phyloP scores from a whole-genome alignment of 2,113 vertebrate genomes.

The Chroicocephalus ridibundus region DNA sequence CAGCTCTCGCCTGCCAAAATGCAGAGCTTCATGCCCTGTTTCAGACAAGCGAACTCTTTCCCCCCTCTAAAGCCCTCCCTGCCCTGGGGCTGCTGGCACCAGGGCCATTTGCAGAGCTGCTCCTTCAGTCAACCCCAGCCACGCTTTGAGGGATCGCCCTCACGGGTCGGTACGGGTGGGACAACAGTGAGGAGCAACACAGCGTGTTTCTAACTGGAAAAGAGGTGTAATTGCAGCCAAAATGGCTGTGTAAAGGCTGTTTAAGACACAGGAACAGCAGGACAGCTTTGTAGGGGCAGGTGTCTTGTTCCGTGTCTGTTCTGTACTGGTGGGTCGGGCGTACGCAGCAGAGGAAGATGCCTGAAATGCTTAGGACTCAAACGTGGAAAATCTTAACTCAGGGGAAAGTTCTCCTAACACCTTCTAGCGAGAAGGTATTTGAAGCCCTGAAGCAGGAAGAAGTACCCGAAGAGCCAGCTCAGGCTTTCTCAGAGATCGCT shows the following conservation, averaged over 20 bases:
- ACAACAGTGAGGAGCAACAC: neutral
- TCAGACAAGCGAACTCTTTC: neutral
- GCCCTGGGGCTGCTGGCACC: rapidly evolving
- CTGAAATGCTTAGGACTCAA: neutral
- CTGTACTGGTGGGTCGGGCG: neutral
- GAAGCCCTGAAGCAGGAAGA: neutral
- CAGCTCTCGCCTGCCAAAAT: neutral
- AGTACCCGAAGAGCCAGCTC: too few relatives aligned
- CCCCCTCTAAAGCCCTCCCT: rapidly evolving
- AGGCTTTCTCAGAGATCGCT: neutral
- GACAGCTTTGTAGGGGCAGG: neutral
- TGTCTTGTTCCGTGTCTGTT: neutral
- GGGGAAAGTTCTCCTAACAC: neutral
- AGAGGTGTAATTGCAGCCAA: neutral
- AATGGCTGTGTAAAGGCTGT: too few relatives aligned
- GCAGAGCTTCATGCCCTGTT: neutral
- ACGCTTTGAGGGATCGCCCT: rapidly evolving
- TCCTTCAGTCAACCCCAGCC: rapidly evolving
- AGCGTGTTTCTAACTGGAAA: neutral
- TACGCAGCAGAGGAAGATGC: neutral
- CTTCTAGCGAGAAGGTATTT: neutral
- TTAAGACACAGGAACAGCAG: rapidly evolving
- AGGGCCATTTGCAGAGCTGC: neutral
- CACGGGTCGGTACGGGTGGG: rapidly evolving
- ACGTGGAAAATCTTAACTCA: neutral